Conservation (phyloP, 2,797 vertebrate species). For the Peromyscus melanophrys region DNA sequence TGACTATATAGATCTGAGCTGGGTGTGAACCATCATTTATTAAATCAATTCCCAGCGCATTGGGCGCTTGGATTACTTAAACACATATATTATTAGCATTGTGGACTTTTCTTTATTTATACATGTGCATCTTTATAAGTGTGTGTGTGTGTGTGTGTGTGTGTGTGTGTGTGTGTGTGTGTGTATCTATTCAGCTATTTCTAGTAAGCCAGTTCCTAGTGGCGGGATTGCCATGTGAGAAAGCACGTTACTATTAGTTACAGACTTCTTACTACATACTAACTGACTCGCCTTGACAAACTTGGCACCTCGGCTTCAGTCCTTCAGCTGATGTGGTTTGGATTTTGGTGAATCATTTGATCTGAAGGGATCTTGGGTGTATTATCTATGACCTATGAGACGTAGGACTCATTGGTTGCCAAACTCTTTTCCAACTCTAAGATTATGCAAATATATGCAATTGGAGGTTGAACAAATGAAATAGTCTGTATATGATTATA, state of each 20-base stretch:
- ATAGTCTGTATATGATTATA: neutral
- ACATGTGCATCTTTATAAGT: neutral
- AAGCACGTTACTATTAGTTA: neutral
- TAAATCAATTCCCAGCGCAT: neutral
- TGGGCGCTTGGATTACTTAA: constrained; percentile 38
- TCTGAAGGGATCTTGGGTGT: neutral
- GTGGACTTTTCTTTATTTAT: neutral
- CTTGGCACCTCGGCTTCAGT: neutral
- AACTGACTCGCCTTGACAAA: neutral
- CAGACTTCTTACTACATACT: neutral
- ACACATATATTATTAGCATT: neutral
- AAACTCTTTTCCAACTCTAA: constrained; percentile 4
- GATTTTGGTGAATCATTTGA: constrained; percentile 30
- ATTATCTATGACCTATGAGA: neutral
- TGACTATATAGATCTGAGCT: neutral
- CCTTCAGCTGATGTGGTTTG: neutral
- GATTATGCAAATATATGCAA: neutral
- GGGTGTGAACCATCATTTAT: constrained; percentile 13
- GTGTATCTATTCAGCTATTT: neutral
- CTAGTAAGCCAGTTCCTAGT: neutral
- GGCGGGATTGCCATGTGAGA: neutral
- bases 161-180: neutral
- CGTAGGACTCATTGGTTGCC: neutral
- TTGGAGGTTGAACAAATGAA: constrained; percentile 44
- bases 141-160: neutral